Evolutionary conservation across 2,888 invertebrate genomes (phyloP).

Genomic region (Cyaniris semiargus): DNA sequence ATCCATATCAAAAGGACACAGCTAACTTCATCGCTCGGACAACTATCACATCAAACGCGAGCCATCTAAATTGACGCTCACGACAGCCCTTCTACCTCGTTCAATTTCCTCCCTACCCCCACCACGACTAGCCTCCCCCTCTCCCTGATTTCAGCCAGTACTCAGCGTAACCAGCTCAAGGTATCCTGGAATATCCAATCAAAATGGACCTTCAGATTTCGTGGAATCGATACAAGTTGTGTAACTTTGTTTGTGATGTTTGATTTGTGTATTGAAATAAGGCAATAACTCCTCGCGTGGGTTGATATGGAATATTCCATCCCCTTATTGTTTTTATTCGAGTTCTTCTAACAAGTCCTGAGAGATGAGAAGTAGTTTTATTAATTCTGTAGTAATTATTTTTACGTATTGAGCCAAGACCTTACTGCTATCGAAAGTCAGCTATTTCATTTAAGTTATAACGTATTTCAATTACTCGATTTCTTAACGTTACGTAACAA

Average conservation of each 20-base stretch:
- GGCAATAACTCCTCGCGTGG: conserved; percentile 1
- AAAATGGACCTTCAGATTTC: not conserved
- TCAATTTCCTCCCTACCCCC: conserved; percentile 30
- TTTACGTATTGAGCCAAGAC: too few species aligned
- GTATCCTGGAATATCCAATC: conserved; percentile 32
- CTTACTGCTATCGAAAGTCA: too few species aligned
- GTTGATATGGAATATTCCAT: not conserved
- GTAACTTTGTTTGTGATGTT: conserved; percentile 4
- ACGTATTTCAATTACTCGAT: too few species aligned
- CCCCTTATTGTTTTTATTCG: not conserved
- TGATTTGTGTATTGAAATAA: conserved; percentile 1
- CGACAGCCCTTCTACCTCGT: conserved; percentile 50
- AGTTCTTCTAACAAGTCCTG: not conserved
- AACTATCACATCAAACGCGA: conserved; percentile 9
- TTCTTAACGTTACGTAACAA: too few species aligned
- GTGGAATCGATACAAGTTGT: conserved; percentile 16
- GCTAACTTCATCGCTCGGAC: conserved; percentile 6
- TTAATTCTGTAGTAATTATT: too few species aligned
- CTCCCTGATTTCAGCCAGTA: conserved; percentile 43
- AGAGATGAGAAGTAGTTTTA: too few species aligned
- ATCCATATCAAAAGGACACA: not conserved
- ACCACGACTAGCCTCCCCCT: not conserved
- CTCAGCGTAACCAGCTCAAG: conserved; percentile 52
- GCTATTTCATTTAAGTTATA: too few species aligned
- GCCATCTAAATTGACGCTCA: conserved; percentile 62